These are phyloP conservation scores for Dendrocincla tyrannina DNA, from an alignment of 2,797 vertebrate species.

Conservation along the genomic window DNA sequence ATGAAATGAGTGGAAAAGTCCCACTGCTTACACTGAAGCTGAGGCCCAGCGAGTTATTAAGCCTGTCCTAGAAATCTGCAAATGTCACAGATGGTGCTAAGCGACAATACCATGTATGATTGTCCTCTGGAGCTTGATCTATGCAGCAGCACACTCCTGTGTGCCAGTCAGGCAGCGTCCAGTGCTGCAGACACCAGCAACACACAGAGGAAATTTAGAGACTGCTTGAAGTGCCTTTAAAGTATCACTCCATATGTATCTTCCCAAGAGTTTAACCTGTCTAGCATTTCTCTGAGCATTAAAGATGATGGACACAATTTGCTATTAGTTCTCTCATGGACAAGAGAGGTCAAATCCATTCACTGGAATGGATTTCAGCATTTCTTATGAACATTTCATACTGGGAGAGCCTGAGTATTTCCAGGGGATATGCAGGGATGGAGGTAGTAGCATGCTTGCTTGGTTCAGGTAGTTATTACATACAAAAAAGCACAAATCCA, in stretches of 20 bases:
- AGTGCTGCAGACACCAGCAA: neutral
- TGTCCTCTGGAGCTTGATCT: neutral
- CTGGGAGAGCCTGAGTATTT: neutral
- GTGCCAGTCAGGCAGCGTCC: neutral
- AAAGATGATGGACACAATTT: neutral
- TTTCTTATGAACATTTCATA: neutral
- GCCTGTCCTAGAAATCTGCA: neutral
- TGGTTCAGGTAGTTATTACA: neutral
- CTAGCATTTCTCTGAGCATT: neutral
- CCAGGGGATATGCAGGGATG: neutral
- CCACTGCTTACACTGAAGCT: neutral
- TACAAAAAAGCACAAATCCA: neutral
- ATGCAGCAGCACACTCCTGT: neutral
- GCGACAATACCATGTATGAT: fast-evolving
- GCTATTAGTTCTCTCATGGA: neutral
- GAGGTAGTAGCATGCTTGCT: neutral
- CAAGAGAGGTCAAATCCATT: neutral
- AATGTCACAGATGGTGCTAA: neutral
- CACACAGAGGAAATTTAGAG: neutral
- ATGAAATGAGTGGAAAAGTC: neutral
- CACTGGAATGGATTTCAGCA: neutral
- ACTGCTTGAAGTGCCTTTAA: neutral
- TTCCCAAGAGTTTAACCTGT: neutral
- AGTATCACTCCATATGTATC: neutral
- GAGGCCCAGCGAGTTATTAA: neutral